phyloP scores from a whole-genome alignment of 2,888 invertebrate species.

The Erpobdella octoculata region DNA sequence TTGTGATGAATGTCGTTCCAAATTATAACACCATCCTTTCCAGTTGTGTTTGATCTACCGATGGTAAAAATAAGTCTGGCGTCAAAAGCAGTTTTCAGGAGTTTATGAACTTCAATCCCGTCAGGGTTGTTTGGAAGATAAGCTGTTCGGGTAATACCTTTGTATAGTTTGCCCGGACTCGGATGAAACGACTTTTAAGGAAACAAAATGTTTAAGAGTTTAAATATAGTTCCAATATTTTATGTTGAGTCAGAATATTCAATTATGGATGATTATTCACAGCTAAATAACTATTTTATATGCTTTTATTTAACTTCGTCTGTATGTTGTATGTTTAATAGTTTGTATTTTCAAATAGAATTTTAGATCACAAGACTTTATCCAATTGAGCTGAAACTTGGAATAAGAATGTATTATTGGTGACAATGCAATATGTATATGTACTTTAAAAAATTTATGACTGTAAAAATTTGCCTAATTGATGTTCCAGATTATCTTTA shows the following conservation, averaged over 20 bases:
- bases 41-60: conserved; percentile 43
- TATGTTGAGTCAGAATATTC: background rate
- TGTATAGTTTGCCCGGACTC: conserved; percentile 41
- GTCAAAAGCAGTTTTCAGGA: conserved; percentile 43
- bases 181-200: conserved; percentile 40
- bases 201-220: conserved; percentile 8
- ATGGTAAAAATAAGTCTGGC: conserved; percentile 44
- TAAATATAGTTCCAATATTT: background rate
- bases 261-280: background rate
- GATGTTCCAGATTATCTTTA: too few relatives aligned
- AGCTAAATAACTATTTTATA: conserved; percentile 17
- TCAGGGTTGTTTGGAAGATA: conserved; percentile 44
- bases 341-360: background rate
- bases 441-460: too few relatives aligned
- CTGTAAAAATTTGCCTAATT: too few relatives aligned
- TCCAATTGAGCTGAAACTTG: too few relatives aligned
- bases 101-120: conserved; percentile 40
- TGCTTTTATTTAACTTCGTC: too few relatives aligned
- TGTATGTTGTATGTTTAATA: too few relatives aligned
- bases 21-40: conserved; percentile 40
- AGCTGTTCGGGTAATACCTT: conserved; percentile 40
- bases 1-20: conserved; percentile 50
- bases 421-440: too few relatives aligned
- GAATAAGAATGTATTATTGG: too few relatives aligned
- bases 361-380: conserved; percentile 35